Percentiles rank a stretch among this genome's conserved stretches.
phyloP scores from a whole-genome alignment of 2,888 invertebrate species.

The Thera britannica region DNA sequence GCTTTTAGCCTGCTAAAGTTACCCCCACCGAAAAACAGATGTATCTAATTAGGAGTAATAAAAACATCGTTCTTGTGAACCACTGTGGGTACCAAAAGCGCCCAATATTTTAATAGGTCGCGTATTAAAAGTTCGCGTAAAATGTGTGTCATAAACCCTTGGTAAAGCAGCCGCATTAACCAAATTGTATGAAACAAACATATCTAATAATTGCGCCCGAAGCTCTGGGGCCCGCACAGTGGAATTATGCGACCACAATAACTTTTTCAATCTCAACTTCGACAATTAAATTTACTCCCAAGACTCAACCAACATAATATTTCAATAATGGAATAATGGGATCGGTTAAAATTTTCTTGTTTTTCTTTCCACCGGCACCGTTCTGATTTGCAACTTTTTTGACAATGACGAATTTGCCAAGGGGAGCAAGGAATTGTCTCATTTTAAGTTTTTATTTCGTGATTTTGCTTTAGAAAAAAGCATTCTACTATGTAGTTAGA shows the following conservation, averaged over 20 bases:
- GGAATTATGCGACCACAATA: conserved; percentile 75
- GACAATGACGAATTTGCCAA: conserved; percentile 18
- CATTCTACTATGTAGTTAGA: neutral
- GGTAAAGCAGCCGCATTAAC: conserved; percentile 66
- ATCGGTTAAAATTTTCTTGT: conserved; percentile 56
- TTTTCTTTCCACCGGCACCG: conserved; percentile 49
- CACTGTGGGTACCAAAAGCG: conserved; percentile 22
- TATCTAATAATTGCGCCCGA: conserved; percentile 74
- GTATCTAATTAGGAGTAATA: too few relatives aligned
- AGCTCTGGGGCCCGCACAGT: conserved; percentile 65
- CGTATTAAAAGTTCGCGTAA: conserved; percentile 46
- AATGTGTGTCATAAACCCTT: conserved; percentile 68
- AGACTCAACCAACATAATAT: conserved; percentile 74
- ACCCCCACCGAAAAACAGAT: neutral
- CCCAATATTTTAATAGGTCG: conserved; percentile 41
- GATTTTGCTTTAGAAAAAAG: neutral
- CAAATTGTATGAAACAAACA: conserved; percentile 78
- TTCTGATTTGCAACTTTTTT: conserved; percentile 37
- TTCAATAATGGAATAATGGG: conserved; percentile 69
- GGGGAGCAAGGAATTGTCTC: conserved; percentile 5
- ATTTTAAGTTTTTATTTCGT: conserved; percentile 18
- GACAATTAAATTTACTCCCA: conserved; percentile 80
- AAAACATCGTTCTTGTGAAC: neutral
- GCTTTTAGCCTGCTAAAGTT: too few relatives aligned
- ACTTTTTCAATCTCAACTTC: conserved; percentile 83